Percentiles rank a stretch among this genome's conserved stretches.
phyloP scores from a whole-genome alignment of 2,888 invertebrate species.

The Heliconius charithonia region DNA sequence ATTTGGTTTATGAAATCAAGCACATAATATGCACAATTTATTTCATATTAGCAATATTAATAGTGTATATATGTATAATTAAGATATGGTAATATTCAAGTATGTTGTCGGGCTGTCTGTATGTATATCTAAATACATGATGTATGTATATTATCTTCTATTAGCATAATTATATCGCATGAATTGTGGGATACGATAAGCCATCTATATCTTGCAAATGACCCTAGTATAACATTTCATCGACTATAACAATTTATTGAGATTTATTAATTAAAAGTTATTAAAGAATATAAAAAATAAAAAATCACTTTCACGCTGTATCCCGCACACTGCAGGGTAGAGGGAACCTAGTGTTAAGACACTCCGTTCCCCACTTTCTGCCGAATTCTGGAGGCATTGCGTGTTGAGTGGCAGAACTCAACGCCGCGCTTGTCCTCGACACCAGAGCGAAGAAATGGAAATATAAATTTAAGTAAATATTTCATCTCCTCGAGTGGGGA shows the following conservation, averaged over 20 bases:
- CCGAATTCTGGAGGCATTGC: too few species aligned
- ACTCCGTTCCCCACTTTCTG: too few species aligned
- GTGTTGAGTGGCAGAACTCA: too few species aligned
- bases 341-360: too few species aligned
- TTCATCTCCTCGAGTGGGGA: too few species aligned
- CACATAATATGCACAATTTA: background rate
- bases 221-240: conserved; percentile 5
- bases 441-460: too few species aligned
- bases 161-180: conserved; percentile 29
- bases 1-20: background rate
- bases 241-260: conserved; percentile 4
- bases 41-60: background rate
- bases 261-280: conserved; percentile 14
- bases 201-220: conserved; percentile 18
- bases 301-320: too few species aligned
- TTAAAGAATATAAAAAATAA: too few species aligned
- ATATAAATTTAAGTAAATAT: too few species aligned
- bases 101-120: background rate
- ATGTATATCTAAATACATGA: background rate
- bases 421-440: too few species aligned
- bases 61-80: background rate
- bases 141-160: conserved; percentile 6
- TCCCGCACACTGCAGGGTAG: too few species aligned
- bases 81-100: background rate
- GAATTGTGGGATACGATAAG: conserved; percentile 14